phyloP scores from a whole-genome alignment of 1,140 invertebrate species.

The Macrobrachium nipponense region DNA sequence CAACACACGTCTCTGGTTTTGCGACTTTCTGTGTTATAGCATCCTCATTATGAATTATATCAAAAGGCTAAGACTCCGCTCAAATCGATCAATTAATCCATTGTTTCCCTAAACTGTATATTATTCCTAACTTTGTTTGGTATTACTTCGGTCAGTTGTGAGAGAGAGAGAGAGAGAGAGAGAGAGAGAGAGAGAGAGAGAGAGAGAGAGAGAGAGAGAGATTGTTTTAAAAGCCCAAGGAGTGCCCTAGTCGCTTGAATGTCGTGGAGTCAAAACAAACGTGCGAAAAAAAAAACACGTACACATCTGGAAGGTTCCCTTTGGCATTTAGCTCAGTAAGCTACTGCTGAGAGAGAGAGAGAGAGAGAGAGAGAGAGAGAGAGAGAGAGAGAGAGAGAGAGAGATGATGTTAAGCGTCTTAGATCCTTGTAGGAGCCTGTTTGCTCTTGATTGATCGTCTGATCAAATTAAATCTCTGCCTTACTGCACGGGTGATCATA shows the following conservation, averaged over 20 bases:
- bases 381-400: conserved; percentile 26
- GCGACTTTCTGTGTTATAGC: background rate
- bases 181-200: too few species aligned
- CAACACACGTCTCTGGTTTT: background rate
- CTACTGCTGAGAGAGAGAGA: conserved; percentile 6
- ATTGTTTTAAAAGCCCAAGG: too few species aligned
- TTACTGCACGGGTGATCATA: background rate
- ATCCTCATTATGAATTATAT: background rate
- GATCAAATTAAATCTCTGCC: too few species aligned
- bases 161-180: too few species aligned
- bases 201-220: too few species aligned
- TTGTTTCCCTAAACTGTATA: too few species aligned
- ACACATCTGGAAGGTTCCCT: background rate
- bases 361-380: conserved; percentile 23
- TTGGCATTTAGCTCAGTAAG: background rate
- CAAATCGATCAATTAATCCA: too few species aligned
- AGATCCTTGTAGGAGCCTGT: background rate
- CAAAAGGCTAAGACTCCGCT: background rate
- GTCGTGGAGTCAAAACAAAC: background rate
- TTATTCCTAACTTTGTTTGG: too few species aligned
- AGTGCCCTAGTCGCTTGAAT: too few species aligned
- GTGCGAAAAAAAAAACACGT: background rate
- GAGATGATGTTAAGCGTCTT: background rate
- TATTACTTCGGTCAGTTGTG: too few species aligned
- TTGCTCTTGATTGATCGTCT: background rate